These are phyloP conservation scores for Invenusta paracnida DNA, from an alignment of 2,888 invertebrate genomes.

Conservation along the genomic window DNA sequence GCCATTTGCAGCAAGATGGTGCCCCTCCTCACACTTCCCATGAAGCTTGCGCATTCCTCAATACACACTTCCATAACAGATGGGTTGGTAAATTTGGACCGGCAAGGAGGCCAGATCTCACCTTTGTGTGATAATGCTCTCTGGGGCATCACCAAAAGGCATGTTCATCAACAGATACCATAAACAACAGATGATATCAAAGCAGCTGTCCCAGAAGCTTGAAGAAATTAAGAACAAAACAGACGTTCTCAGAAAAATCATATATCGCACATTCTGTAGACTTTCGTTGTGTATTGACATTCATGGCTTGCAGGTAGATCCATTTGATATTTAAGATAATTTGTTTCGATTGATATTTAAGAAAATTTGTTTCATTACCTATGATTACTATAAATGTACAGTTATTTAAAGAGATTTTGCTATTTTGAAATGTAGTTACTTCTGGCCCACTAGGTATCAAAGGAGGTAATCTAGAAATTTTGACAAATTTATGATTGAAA, in stretches of 20 bases:
- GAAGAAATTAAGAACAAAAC: background rate
- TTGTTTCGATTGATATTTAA: too few relatives aligned
- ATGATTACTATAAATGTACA: background rate
- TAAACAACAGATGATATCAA: background rate
- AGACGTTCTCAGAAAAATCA: slow-evolving; percentile 13
- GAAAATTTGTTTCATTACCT: slow-evolving; percentile 10
- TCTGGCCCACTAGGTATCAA: too few relatives aligned
- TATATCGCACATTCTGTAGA: background rate
- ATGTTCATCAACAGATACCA: slow-evolving; percentile 13
- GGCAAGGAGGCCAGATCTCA: background rate
- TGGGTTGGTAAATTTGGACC: background rate
- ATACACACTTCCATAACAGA: slow-evolving; percentile 12
- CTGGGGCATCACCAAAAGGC: slow-evolving; percentile 24
- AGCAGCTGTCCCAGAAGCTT: slow-evolving; percentile 3
- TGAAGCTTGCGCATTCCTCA: background rate
- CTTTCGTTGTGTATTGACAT: slow-evolving; percentile 23
- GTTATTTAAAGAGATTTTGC: slow-evolving; percentile 26
- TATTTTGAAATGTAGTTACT: slow-evolving; percentile 20
- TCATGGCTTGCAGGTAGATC: slow-evolving; percentile 5
- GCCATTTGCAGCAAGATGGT: slow-evolving; percentile 6
- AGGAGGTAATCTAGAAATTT: too few relatives aligned
- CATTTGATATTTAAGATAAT: slow-evolving; percentile 24
- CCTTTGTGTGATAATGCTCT: background rate
- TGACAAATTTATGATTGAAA: too few relatives aligned
- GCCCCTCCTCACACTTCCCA: background rate